A percentile compares a stretch with the other conserved stretches of the same genome.
phyloP scores from a whole-genome alignment of 2,797 vertebrate genomes.

The Galaxias olidus region DNA sequence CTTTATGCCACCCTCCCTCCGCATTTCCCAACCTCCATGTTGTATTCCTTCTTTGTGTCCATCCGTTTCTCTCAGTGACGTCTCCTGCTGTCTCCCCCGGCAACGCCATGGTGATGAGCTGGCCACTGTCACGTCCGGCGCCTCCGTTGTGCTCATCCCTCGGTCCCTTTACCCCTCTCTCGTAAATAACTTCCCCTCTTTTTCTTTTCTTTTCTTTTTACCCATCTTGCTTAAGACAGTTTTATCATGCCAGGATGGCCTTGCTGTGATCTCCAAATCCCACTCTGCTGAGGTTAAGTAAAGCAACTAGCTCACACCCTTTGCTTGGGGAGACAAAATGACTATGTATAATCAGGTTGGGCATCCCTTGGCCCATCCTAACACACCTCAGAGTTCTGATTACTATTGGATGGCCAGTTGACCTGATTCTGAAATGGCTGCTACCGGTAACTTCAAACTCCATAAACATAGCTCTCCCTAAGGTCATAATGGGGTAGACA shows the following conservation, averaged over 20 bases:
- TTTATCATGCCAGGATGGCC: slow-evolving; percentile 57
- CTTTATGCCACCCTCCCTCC: slow-evolving; percentile 28
- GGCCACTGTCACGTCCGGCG: slow-evolving; percentile 76
- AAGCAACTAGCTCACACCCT: background rate
- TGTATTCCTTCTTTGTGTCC: slow-evolving; percentile 73
- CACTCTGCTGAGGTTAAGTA: background rate
- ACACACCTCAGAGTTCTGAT: slow-evolving; percentile 35
- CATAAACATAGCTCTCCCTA: slow-evolving; percentile 21
- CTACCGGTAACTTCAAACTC: slow-evolving; percentile 50
- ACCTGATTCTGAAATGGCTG: slow-evolving; percentile 60
- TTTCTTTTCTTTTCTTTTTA: slow-evolving; percentile 62
- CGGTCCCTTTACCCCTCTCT: slow-evolving; percentile 65
- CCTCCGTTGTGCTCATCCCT: slow-evolving; percentile 74
- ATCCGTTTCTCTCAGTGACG: slow-evolving; percentile 73
- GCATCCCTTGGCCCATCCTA: slow-evolving; percentile 9
- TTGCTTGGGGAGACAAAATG: background rate
- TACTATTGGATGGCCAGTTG: slow-evolving; percentile 53
- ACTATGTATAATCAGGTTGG: slow-evolving; percentile 12
- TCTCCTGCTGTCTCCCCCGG: slow-evolving; percentile 76
- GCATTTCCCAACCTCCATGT: slow-evolving; percentile 54
- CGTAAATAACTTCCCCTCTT: slow-evolving; percentile 75
- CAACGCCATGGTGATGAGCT: slow-evolving; percentile 78
- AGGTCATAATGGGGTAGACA: slow-evolving; percentile 60
- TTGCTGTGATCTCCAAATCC: background rate
- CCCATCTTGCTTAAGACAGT: slow-evolving; percentile 50